Evolutionary conservation across 35 echinoderm and acorn worm species (phyloP).

Genomic region (Diadema setosum): DNA sequence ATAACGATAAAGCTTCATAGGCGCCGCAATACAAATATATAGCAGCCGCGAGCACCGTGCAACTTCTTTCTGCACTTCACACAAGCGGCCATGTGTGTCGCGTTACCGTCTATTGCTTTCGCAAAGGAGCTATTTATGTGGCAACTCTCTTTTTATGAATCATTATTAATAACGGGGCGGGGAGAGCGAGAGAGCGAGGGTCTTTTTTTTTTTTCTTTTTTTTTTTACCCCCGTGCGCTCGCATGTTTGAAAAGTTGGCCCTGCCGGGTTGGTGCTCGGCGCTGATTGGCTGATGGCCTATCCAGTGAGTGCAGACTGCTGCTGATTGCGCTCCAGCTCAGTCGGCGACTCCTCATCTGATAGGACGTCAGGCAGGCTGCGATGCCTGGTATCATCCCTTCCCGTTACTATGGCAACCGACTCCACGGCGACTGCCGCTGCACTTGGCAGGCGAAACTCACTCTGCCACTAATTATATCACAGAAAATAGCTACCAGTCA

Average conservation of each 20-base stretch:
- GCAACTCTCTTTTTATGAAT: conserved; percentile 29
- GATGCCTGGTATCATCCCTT: not conserved
- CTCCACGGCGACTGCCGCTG: conserved; percentile 8
- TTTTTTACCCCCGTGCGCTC: not conserved
- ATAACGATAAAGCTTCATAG: not conserved
- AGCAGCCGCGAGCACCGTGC: not conserved
- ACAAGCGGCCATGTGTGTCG: conserved; percentile 29
- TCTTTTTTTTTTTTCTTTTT: not conserved
- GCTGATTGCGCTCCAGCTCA: not conserved
- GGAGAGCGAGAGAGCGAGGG: not conserved
- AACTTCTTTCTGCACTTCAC: conserved; percentile 12
- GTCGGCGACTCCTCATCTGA: not conserved
- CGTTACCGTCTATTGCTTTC: conserved; percentile 11
- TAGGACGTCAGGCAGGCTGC: conserved; percentile 6
- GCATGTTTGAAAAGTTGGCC: not conserved
- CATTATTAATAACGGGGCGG: not conserved
- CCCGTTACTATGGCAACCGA: conserved; percentile 14
- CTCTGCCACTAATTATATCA: conserved; percentile 20
- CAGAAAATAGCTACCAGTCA: conserved; percentile 31
- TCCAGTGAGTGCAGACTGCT: not conserved
- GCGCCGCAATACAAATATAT: conserved; percentile 19
- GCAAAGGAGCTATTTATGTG: conserved; percentile 26
- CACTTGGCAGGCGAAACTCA: conserved; percentile 27
- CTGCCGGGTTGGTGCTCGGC: not conserved
- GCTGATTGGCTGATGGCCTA: not conserved